A percentile compares a stretch with the other conserved stretches of the same genome.
These are phyloP conservation scores for Leucophenga varia DNA, from an alignment of 1,140 invertebrate genomes.

Conservation along the genomic window DNA sequence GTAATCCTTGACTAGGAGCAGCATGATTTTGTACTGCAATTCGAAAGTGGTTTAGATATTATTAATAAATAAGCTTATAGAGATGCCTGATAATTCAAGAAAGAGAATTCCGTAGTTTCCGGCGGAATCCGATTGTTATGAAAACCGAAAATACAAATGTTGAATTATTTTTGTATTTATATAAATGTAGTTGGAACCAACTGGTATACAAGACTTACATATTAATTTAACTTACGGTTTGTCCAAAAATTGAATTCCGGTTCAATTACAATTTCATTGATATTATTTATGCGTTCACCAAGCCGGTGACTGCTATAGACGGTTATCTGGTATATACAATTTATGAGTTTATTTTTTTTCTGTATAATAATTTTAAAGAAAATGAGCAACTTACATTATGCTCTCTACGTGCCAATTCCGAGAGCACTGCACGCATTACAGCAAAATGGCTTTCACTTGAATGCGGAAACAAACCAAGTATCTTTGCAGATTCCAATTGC, in stretches of 20 bases:
- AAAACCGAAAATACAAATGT: too few species aligned
- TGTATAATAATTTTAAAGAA: background rate
- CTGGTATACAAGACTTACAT: too few species aligned
- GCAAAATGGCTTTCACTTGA: slow-evolving; percentile 54
- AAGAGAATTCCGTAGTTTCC: too few species aligned
- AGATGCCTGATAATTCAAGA: too few species aligned
- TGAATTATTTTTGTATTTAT: too few species aligned
- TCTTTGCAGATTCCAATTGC: slow-evolving; percentile 35
- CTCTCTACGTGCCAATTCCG: slow-evolving; percentile 40
- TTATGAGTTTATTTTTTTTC: background rate
- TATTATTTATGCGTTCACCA: slow-evolving; percentile 31
- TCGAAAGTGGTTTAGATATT: background rate
- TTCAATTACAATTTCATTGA: slow-evolving; percentile 35
- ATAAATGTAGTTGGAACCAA: too few species aligned
- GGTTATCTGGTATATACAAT: slow-evolving; percentile 23
- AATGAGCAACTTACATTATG: slow-evolving; percentile 38
- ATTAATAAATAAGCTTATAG: too few species aligned
- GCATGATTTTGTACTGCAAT: slow-evolving; percentile 34
- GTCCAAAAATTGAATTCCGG: slow-evolving; percentile 41
- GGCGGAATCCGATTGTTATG: too few species aligned
- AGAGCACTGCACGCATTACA: slow-evolving; percentile 45
- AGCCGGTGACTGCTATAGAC: slow-evolving; percentile 38
- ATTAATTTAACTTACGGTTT: slow-evolving; percentile 29
- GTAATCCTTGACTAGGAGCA: slow-evolving; percentile 23
- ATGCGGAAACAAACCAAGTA: slow-evolving; percentile 47